phyloP scores from a whole-genome alignment of 2,113 vertebrate species.

The Electrona antarctica region DNA sequence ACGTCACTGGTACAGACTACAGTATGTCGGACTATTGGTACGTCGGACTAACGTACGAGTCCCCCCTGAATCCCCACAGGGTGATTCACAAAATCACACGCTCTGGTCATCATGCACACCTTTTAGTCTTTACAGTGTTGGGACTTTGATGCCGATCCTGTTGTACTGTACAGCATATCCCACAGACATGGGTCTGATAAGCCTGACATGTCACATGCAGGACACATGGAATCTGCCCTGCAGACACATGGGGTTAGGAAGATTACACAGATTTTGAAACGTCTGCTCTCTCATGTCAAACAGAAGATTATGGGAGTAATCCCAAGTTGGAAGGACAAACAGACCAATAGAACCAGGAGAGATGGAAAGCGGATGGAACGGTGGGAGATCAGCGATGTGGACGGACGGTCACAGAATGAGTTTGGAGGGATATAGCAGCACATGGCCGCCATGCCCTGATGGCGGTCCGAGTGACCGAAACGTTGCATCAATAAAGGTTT shows the following conservation, averaged over 20 bases:
- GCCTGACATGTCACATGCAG: slow-evolving; percentile 12
- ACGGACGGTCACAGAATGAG: slow-evolving; percentile 23
- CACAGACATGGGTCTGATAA: background rate
- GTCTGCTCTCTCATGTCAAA: slow-evolving; percentile 76
- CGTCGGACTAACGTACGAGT: too few relatives aligned
- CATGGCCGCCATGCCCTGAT: slow-evolving; percentile 9
- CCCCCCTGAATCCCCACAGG: too few relatives aligned
- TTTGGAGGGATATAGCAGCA: slow-evolving; percentile 39
- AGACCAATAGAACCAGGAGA: slow-evolving; percentile 62
- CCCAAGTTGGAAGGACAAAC: slow-evolving; percentile 73
- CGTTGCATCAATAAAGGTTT: too few relatives aligned
- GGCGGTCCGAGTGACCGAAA: too few relatives aligned
- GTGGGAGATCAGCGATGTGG: background rate
- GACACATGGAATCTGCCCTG: slow-evolving; percentile 21
- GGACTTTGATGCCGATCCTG: too few relatives aligned
- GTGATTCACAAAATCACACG: too few relatives aligned
- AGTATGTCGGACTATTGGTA: too few relatives aligned
- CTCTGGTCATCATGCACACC: too few relatives aligned
- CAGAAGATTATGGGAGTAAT: slow-evolving; percentile 81
- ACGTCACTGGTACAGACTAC: too few relatives aligned
- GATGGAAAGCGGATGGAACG: slow-evolving; percentile 44
- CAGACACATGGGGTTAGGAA: slow-evolving; percentile 49
- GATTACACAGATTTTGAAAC: slow-evolving; percentile 76
- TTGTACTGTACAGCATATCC: too few relatives aligned
- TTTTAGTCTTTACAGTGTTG: too few relatives aligned